Evolutionary conservation across 1,140 invertebrate genomes (phyloP), one percentile per base, ranked within the genome.

Genomic region (Heliconius congener): DNA sequence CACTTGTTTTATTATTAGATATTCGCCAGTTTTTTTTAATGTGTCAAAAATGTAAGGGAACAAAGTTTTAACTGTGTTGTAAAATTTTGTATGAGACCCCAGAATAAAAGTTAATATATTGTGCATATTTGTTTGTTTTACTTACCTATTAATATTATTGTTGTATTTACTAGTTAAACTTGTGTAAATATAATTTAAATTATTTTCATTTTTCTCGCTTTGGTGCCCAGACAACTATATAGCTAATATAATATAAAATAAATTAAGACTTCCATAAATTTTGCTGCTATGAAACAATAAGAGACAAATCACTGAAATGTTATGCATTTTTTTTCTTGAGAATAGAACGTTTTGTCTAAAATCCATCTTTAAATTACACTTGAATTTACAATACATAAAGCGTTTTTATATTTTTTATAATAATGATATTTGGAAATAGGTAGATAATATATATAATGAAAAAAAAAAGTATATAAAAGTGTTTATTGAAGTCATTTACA

Each of bases 401-500:
- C 34, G 1, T 37, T 37, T 37, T 37, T 46, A 46, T 46, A 46
- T 16, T 46, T 46, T 42, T 46, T 42, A 42, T 9, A 11, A 46
- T 16, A 46, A 46, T 46, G 3, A 46, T 46, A 1, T 46, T 46
- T 16, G 16, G 1, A 1, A 46, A 46, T 16, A 16, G 3, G 42
- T 46, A 46, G 13, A 16, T 16, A 46, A 46, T 46, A 46, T 23
- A 57, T 23, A 8, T 57, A 57, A 57, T 52, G 4, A 74, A 55
- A 74, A 0, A 37, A 34, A n/a, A 37, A 1, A 34, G n/a, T 75
- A 60, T 4, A n/a, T 23, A 23, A 76, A 76, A 42, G 46, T 9
- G 57, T 66, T 76, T 76, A 76, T 76, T 76, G 27, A 34, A n/a
- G 50, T 74, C 50, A 74, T 30, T 74, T 66, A 46, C 23, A 76